Base-by-base conservation (phyloP, 2,797 vertebrate genomes). In the Xerus rutilus region DNA sequence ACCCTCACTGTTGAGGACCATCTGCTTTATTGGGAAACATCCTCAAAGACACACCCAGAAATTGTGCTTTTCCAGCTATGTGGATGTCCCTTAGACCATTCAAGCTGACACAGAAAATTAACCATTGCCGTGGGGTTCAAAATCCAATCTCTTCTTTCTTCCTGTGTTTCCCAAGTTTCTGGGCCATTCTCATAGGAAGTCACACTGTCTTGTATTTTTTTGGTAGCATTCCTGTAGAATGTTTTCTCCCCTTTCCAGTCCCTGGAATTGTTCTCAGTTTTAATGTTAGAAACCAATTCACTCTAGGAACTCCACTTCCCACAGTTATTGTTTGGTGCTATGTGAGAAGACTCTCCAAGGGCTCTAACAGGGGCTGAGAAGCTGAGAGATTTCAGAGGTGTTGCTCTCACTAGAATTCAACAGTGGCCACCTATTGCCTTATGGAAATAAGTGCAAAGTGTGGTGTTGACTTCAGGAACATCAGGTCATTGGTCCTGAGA, bases 281-380 rank as follows among this genome's bases (percentile, higher is more conserved):
- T 89, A 91, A 95, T 86, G 96, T 96, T 97, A 96, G 94, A 96
- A 96, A 78, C 45, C 3, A 65, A 83, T 90, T 96, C 96, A 84
- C 86, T 96, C 93, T 72, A 97, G 95, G 91, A 97, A 90, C 49
- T 85, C 91, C 67, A 76, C 91, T 43, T 95, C 23, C 84, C 78
- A 52, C 81, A 78, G 69, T 21, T 82, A 70, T 74, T 85, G 15
- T 86, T 86, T 92, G 88, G 67, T 0, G 2, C 43, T 49, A n/a
- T 73, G 91, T 81, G 91, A 89, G 81, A 95, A 92, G 57, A 91
- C 64, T 87, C 93, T 95, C 92, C 15, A 28, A 79, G 79, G 62
- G 59, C 74, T 93, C 65, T 43, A n/a, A 30, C 14, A 35, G n/a
- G 45, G 17, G 8, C 25, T 96, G 91, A 67, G 93, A 96, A 96